Evolutionary conservation across 2,888 invertebrate genomes (phyloP), one percentile per base, ranked within the genome.

Genomic region (Cheilosia vernalis): DNA sequence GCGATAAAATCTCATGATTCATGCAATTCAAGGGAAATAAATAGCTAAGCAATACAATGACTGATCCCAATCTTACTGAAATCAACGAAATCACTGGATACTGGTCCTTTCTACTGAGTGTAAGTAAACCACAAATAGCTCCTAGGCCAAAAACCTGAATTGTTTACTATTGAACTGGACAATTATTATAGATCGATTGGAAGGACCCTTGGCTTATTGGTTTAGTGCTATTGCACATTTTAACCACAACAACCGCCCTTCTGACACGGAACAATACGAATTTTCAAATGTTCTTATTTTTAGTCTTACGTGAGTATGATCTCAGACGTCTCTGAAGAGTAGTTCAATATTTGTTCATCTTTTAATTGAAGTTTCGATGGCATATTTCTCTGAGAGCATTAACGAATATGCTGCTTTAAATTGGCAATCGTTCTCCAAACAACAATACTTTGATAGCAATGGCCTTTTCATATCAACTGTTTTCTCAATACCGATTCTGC

Each of bases 371-470:
- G 97, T 98, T 89, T 92, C 96, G 49, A 92, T 97, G 83, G 98
- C 98, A 15, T 98, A 97, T 91, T 97, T 96, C 90, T 97, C 98
- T 24, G 98, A 98, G 92, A 96, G 94, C 89, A 96, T 98, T 88
- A 98, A 98, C 91, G 96, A 97, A 93, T 94, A 97, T 87, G 98
- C 97, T 3, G 97, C 98, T 0, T 94, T 94, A 87, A 96, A 98
- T 92, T 98, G 97, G 97, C 95, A 95, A 89, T 93, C 95, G 78
- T 98, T 98, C 92, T 96, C 98, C 0, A 94, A 95, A 88, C 97
- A 98, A 89, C 98, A 98, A 90, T 98, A 98, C 92, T 98, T 98
- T 91, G 98, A 98, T 92, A 96, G 96, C 89, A 96, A 96, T 93
- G 98, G 98, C 21, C 93, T 98, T 67, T 98, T 98, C 91, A 98